Evolutionary conservation across 2,797 vertebrate species (phyloP).

Genomic region (Schizopygopsis malacanthus): DNA sequence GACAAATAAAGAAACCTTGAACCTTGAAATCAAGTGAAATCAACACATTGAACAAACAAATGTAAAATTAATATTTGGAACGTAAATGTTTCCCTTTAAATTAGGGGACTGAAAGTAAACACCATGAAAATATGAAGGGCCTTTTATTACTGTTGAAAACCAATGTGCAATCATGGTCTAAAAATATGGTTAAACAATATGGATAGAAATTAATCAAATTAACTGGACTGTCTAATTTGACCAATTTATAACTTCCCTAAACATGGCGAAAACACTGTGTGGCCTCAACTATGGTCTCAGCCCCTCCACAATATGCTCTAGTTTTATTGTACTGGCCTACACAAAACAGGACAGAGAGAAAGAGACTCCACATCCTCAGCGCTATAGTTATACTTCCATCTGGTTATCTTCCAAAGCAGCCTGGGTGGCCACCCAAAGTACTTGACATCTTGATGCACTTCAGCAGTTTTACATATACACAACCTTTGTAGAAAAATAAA

Average conservation of each 20-base stretch:
- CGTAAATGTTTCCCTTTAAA: background rate
- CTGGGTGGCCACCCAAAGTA: slow-evolving; percentile 99
- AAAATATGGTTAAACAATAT: slow-evolving; percentile 13
- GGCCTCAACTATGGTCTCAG: slow-evolving; percentile 49
- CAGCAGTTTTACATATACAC: slow-evolving; percentile 99
- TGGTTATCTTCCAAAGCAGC: slow-evolving; percentile 99
- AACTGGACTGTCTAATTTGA: slow-evolving; percentile 53
- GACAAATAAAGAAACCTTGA: too few species aligned
- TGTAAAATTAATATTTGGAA: background rate
- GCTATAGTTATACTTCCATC: slow-evolving; percentile 94
- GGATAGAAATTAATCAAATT: slow-evolving; percentile 43
- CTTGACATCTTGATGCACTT: slow-evolving; percentile 99
- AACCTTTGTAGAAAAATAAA: slow-evolving; percentile 99
- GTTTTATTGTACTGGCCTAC: slow-evolving; percentile 60
- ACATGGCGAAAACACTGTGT: slow-evolving; percentile 56
- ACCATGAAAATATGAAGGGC: background rate
- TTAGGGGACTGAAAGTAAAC: background rate
- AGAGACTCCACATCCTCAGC: slow-evolving; percentile 75
- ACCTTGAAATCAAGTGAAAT: background rate
- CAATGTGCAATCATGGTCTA: background rate
- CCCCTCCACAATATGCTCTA: slow-evolving; percentile 46
- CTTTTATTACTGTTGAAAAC: slow-evolving; percentile 17
- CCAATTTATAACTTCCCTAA: slow-evolving; percentile 59
- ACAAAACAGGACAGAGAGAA: slow-evolving; percentile 50
- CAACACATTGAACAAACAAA: background rate